Percentiles rank a stretch among this genome's conserved stretches.
These are phyloP conservation scores for Xiphias gladius DNA, from an alignment of 2,113 vertebrate genomes.

Conservation along the genomic window DNA sequence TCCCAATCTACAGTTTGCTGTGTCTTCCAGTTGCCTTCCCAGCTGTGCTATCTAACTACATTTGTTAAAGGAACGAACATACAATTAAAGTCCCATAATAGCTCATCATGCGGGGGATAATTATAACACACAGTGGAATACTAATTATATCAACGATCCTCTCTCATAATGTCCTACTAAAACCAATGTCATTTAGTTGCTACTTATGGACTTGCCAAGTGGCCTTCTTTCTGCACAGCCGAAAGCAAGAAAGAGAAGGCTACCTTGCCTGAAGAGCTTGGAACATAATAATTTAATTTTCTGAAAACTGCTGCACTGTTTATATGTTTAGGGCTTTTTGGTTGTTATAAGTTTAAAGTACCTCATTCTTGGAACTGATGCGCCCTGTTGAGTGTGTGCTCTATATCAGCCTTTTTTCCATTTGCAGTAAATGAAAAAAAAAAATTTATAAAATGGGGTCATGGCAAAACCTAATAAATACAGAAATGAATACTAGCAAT, in stretches of 20 bases:
- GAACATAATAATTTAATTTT: conserved; percentile 17
- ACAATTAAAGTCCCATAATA: conserved; percentile 71
- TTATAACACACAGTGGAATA: conserved; percentile 73
- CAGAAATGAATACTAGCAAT: background rate
- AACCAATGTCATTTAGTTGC: conserved; percentile 80
- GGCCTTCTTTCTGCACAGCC: conserved; percentile 72
- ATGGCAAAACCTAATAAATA: conserved; percentile 21
- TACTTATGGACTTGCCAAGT: conserved; percentile 59
- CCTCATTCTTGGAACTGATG: conserved; percentile 43
- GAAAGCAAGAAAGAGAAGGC: conserved; percentile 26
- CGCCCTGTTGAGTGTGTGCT: background rate
- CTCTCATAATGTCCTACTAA: conserved; percentile 79
- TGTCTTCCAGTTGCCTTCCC: conserved; percentile 8
- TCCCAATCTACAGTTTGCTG: conserved; percentile 19
- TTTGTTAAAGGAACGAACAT: conserved; percentile 62
- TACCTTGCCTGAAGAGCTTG: conserved; percentile 23
- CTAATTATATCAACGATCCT: conserved; percentile 82
- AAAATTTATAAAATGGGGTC: conserved; percentile 7
- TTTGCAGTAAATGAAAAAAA: conserved; percentile 22
- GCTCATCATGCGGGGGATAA: conserved; percentile 74
- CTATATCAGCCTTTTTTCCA: conserved; percentile 13
- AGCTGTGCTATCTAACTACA: conserved; percentile 47
- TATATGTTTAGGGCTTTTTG: conserved; percentile 42
- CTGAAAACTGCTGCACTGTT: conserved; percentile 13
- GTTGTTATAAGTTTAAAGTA: conserved; percentile 19